Conservation (phyloP, 2,888 invertebrate species). For the Chalcis sispes region DNA sequence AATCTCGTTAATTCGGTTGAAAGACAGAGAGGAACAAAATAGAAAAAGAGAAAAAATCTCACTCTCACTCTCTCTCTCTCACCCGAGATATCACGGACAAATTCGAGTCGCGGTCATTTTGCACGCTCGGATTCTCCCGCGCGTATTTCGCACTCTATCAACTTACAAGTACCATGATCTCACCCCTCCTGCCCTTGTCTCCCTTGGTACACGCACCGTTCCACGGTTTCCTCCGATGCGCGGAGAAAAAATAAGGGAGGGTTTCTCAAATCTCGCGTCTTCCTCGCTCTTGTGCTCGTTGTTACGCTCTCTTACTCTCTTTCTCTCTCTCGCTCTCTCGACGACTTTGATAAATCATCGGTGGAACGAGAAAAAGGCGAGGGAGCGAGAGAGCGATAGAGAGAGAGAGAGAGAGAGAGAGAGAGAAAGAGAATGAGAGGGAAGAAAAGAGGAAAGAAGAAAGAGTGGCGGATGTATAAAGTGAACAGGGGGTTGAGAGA, state of each 20-base stretch:
- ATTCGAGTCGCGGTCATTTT: constrained; percentile 48
- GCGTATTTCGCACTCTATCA: constrained; percentile 56
- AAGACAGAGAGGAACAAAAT: constrained; percentile 3
- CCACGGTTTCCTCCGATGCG: neutral
- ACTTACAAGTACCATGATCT: constrained; percentile 48
- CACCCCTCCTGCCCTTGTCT: neutral
- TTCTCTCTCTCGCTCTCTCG: constrained; percentile 14
- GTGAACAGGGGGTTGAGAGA: no score
- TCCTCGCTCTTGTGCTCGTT: constrained; percentile 21
- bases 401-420: constrained; percentile 2
- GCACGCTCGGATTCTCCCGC: constrained; percentile 47
- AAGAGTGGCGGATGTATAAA: neutral
- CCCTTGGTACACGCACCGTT: neutral
- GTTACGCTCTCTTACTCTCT: no score
- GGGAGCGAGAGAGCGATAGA: constrained; percentile 10
- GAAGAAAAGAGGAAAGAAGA: constrained; percentile 3
- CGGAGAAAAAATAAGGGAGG: constrained; percentile 38
- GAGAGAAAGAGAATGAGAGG: neutral
- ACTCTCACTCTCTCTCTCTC: no score
- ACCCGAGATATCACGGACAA: constrained; percentile 42
- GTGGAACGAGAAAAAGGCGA: constrained; percentile 28
- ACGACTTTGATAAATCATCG: constrained; percentile 54
- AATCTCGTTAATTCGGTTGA: constrained; percentile 34
- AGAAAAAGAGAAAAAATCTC: neutral
- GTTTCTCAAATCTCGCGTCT: constrained; percentile 35